These are phyloP conservation scores for Hypothenemus hampei DNA, from an alignment of 1,140 invertebrate species.

Conservation along the genomic window DNA sequence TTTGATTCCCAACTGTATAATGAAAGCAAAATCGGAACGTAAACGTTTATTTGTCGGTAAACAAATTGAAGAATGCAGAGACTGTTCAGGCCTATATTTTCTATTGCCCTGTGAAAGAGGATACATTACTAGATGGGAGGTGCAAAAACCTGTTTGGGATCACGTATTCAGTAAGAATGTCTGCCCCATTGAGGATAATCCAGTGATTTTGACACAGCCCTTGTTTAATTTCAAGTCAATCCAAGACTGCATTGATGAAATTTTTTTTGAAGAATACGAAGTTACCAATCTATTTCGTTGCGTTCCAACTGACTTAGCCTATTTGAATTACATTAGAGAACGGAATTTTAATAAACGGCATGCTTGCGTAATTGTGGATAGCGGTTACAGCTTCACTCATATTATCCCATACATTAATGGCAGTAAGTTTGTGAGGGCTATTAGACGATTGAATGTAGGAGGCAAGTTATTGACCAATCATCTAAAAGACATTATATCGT, in stretches of 20 bases:
- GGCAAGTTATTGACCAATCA: slow-evolving; percentile 97
- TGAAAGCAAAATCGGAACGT: slow-evolving; percentile 95
- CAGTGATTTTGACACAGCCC: slow-evolving; percentile 90
- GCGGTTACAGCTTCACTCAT: slow-evolving; percentile 78
- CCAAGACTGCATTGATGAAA: slow-evolving; percentile 90
- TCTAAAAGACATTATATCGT: slow-evolving; percentile 96
- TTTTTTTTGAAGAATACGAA: slow-evolving; percentile 97
- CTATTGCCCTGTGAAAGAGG: slow-evolving; percentile 94
- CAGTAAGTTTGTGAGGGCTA: slow-evolving; percentile 66
- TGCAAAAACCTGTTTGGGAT: slow-evolving; percentile 95
- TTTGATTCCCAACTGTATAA: slow-evolving; percentile 91
- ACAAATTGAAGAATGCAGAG: slow-evolving; percentile 93
- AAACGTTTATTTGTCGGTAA: slow-evolving; percentile 89
- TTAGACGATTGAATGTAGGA: slow-evolving; percentile 87
- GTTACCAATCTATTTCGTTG: slow-evolving; percentile 78
- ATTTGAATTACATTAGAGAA: slow-evolving; percentile 44
- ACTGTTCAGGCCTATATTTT: slow-evolving; percentile 91
- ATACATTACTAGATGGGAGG: slow-evolving; percentile 92
- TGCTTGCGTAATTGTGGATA: slow-evolving; percentile 79
- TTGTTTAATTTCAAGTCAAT: slow-evolving; percentile 90
- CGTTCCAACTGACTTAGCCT: slow-evolving; percentile 68
- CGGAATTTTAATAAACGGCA: slow-evolving; percentile 23
- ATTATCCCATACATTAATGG: slow-evolving; percentile 93
- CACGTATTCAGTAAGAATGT: slow-evolving; percentile 88
- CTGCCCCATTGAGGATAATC: slow-evolving; percentile 70